These are phyloP conservation scores for Caracal caracal DNA, from an alignment of 2,113 vertebrate genomes.

Conservation along the genomic window DNA sequence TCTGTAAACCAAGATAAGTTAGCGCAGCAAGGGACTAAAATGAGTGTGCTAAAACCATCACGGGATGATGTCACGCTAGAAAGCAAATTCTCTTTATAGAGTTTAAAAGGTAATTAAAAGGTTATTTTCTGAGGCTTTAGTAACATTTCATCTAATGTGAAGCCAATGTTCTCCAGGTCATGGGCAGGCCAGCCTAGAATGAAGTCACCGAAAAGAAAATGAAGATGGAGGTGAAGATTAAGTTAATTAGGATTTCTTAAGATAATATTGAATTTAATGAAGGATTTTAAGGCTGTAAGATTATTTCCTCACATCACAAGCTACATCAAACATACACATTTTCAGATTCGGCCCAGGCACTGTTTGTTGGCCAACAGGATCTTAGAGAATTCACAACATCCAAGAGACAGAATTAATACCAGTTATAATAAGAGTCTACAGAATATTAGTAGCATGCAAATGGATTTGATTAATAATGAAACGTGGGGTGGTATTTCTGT, in stretches of 20 bases:
- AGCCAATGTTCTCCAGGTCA: slow-evolving; percentile 85
- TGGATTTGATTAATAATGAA: slow-evolving; percentile 71
- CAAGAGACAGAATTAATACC: slow-evolving; percentile 75
- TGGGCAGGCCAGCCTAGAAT: slow-evolving; percentile 76
- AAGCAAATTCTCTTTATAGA: slow-evolving; percentile 79
- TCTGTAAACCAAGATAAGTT: slow-evolving; percentile 80
- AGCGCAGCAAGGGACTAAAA: slow-evolving; percentile 66
- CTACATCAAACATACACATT: slow-evolving; percentile 52
- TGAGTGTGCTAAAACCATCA: slow-evolving; percentile 86
- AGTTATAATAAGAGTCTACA: slow-evolving; percentile 75
- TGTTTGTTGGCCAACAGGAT: slow-evolving; percentile 3
- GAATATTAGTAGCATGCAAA: slow-evolving; percentile 69
- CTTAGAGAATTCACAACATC: slow-evolving; percentile 42
- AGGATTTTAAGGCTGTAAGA: slow-evolving; percentile 52
- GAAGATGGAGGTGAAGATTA: slow-evolving; percentile 86
- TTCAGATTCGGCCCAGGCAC: slow-evolving; percentile 37
- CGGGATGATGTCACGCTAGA: slow-evolving; percentile 85
- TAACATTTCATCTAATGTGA: slow-evolving; percentile 86
- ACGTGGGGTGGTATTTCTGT: slow-evolving; percentile 60
- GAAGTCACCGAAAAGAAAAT: slow-evolving; percentile 85
- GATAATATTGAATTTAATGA: slow-evolving; percentile 88
- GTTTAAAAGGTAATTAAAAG: slow-evolving; percentile 89
- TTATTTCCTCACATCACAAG: slow-evolving; percentile 51
- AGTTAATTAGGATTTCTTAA: slow-evolving; percentile 89
- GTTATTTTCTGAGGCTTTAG: slow-evolving; percentile 84